phyloP scores from a whole-genome alignment of 2,113 vertebrate species.

The Baryphthengus martii region DNA sequence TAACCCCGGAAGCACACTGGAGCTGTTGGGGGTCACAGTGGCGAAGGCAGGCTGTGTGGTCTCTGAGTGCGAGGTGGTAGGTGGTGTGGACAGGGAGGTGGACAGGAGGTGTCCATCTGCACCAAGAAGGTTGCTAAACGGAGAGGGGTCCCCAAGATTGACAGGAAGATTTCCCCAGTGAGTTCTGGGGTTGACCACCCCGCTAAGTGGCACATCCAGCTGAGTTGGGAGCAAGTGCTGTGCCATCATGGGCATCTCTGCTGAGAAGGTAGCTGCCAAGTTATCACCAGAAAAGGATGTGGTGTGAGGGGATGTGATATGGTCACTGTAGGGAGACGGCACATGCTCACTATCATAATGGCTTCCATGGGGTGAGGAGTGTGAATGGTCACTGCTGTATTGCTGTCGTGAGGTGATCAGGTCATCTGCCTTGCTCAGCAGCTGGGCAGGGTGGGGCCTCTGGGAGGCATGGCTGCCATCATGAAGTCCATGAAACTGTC shows the following conservation, averaged over 20 bases:
- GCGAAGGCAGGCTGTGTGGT: conserved; percentile 92
- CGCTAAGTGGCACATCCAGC: conserved; percentile 90
- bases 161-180: conserved; percentile 92
- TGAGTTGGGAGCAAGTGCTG: conserved; percentile 81
- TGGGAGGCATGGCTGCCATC: conserved; percentile 83
- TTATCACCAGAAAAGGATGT: conserved; percentile 79
- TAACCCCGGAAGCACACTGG: conserved; percentile 86
- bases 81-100: conserved; percentile 95
- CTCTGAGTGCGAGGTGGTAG: conserved; percentile 89
- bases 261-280: conserved; percentile 84
- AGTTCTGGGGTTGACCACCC: conserved; percentile 87
- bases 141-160: conserved; percentile 87
- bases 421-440: conserved; percentile 88
- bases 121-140: conserved; percentile 90
- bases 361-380: conserved; percentile 90
- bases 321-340: conserved; percentile 94
- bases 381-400: conserved; percentile 85
- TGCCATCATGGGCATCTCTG: conserved; percentile 88
- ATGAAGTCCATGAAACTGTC: conserved; percentile 82
- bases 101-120: conserved; percentile 94
- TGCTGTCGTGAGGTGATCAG: conserved; percentile 85
- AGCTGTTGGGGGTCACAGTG: conserved; percentile 81
- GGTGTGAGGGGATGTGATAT: conserved; percentile 90
- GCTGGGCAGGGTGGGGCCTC: conserved; percentile 84
- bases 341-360: conserved; percentile 96